Base-by-base conservation (phyloP, 53 echinoderm and acorn worm species). In the Henricia sp. region DNA sequence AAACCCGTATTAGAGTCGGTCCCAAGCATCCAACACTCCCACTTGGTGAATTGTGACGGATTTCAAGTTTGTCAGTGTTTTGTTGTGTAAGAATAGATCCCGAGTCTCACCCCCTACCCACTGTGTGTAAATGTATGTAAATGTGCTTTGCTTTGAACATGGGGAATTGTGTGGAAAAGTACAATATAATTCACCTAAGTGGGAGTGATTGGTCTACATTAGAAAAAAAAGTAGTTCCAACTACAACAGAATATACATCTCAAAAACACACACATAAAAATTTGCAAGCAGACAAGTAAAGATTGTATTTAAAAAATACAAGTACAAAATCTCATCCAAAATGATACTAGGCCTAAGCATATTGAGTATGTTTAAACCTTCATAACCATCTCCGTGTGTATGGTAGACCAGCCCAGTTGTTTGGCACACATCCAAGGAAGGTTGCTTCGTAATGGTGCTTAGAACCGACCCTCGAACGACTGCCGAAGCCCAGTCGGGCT, bases 401-500 rank as follows among this genome's bases (percentile, higher is more conserved):
- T 24, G 60, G 3, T 60, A 59, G 25, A 56, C 27, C 56, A 56
- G 3, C n/a, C 20, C 74, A 37, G 74, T 37, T 41, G 77, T 35
- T 27, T 77, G 38, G 77, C 58, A 39, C 77, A 55, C 41, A 60
- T 52, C 59, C 77, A 23, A 26, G 57, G 41, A 75, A 25, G 72
- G 35, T 12, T 54, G 12, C 56, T 41, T 58, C 77, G 35, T 19
- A 52, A 52, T n/a, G 73, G 52, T 37, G 73, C 35, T 77, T 38
- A 77, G 77, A 77, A 77, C 19, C 77, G 20, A 77, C 59, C 42
- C n/a, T n/a, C n/a, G n/a, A n/a, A n/a, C n/a, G n/a, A n/a, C n/a
- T 70, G 58, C 20, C 38, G 8, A 55, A 26, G 67, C 29, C 62
- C 62, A 27, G 62, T 32, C 14, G 62, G n/a, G 23, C 62, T 34